Percentiles rank a stretch among this genome's conserved stretches.
Conservation (phyloP, 2,797 vertebrate species). For the Eremophila alpestris region DNA sequence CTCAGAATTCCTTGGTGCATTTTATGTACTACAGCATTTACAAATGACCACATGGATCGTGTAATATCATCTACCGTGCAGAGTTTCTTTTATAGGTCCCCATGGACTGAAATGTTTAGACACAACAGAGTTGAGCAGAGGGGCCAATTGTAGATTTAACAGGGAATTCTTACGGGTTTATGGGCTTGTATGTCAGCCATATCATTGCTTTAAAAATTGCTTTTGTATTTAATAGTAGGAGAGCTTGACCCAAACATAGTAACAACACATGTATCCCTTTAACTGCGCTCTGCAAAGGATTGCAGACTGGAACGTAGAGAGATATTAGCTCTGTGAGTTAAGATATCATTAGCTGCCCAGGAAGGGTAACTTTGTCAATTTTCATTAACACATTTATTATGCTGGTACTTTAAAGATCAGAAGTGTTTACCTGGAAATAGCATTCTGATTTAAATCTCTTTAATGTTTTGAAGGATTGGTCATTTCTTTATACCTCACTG, state of each 20-base stretch:
- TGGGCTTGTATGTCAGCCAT: slow-evolving; percentile 24
- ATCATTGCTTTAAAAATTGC: slow-evolving; percentile 56
- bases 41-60: slow-evolving; percentile 44
- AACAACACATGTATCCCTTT: slow-evolving; percentile 24
- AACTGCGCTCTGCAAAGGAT: not conserved
- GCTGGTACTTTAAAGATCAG: not conserved
- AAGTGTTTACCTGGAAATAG: not conserved
- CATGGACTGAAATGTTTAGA: slow-evolving; percentile 26
- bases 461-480: not conserved
- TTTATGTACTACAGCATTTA: slow-evolving; percentile 30
- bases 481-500: not conserved
- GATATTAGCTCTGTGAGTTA: not conserved
- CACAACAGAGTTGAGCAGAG: not conserved
- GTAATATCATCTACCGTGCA: slow-evolving; percentile 49
- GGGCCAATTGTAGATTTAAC: slow-evolving; percentile 32
- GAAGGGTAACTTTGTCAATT: not conserved
- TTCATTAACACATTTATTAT: slow-evolving; percentile 7
- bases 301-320: not conserved
- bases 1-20: slow-evolving; percentile 33
- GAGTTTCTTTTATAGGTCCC: slow-evolving; percentile 51
- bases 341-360: not conserved
- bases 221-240: slow-evolving; percentile 44
- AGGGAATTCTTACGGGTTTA: slow-evolving; percentile 26
- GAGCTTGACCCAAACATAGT: not conserved
- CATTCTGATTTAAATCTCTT: slow-evolving; percentile 14